Evolutionary conservation across 2,888 invertebrate species (phyloP).

Genomic region (Acronicta psi): DNA sequence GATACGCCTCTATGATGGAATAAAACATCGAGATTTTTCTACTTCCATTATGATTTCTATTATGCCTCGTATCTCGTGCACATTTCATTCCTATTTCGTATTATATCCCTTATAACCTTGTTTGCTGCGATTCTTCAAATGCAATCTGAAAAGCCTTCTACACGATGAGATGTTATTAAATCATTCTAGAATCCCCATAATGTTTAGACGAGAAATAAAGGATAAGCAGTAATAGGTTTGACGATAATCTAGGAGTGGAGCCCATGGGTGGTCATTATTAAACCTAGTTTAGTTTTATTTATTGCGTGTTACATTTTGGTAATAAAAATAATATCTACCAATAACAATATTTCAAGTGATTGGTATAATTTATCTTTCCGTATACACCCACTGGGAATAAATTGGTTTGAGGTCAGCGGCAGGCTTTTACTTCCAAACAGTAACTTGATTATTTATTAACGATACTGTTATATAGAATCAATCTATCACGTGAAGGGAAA

Average conservation of each 20-base stretch:
- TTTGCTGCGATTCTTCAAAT: neutral
- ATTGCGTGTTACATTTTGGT: slow-evolving; percentile 52
- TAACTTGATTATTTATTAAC: slow-evolving; percentile 39
- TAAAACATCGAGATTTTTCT: neutral
- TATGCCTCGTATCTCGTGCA: neutral
- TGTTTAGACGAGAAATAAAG: slow-evolving; percentile 15
- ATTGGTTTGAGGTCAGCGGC: slow-evolving; percentile 59
- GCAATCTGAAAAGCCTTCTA: neutral
- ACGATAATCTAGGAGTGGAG: slow-evolving; percentile 35
- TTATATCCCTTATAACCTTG: neutral
- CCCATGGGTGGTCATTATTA: slow-evolving; percentile 41
- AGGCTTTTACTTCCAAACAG: slow-evolving; percentile 51
- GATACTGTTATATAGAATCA: slow-evolving; percentile 23
- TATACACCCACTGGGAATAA: slow-evolving; percentile 59
- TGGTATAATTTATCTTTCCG: slow-evolving; percentile 61
- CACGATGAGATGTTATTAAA: slow-evolving; percentile 6
- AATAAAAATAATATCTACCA: slow-evolving; percentile 57
- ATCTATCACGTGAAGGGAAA: slow-evolving; percentile 23
- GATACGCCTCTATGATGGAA: slow-evolving; percentile 3
- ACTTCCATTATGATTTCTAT: neutral
- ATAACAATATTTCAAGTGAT: slow-evolving; percentile 65
- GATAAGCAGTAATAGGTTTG: slow-evolving; percentile 16
- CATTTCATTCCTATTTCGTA: neutral
- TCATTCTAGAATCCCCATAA: slow-evolving; percentile 16
- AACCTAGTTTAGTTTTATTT: slow-evolving; percentile 52